phyloP scores from a whole-genome alignment of 2,888 invertebrate genomes.

The Prosapia bicincta region DNA sequence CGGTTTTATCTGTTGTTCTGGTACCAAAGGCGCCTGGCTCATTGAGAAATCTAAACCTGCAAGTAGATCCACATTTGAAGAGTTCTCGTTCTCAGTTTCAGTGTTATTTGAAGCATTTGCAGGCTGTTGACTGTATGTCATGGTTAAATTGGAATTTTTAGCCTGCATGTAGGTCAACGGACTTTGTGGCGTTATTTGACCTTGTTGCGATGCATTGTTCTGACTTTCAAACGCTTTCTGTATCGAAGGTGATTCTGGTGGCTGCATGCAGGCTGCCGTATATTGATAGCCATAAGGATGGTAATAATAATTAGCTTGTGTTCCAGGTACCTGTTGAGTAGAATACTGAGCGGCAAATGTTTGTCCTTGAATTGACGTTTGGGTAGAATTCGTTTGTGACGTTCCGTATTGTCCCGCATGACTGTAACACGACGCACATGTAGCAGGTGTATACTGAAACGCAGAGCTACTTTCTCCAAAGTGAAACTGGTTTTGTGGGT shows the following conservation, averaged over 20 bases:
- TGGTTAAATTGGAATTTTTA: conserved; percentile 13
- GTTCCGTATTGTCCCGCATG: conserved; percentile 51
- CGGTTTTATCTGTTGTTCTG: conserved; percentile 41
- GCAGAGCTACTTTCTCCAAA: conserved; percentile 18
- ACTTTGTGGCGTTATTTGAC: conserved; percentile 41
- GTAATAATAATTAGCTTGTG: conserved; percentile 45
- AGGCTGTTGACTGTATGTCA: conserved; percentile 21
- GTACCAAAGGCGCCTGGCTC: conserved; percentile 61
- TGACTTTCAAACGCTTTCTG: conserved; percentile 7
- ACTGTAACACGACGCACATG: conserved; percentile 46
- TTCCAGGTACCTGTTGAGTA: conserved; percentile 14
- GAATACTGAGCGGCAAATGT: conserved; percentile 37
- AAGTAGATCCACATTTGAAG: conserved; percentile 64
- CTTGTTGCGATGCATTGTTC: conserved; percentile 11
- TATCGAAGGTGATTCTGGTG: conserved; percentile 17
- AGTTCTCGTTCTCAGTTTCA: neutral
- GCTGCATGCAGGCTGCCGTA: conserved; percentile 8
- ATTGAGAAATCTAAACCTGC: conserved; percentile 73
- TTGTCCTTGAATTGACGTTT: conserved; percentile 42
- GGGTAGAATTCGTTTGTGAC: conserved; percentile 50
- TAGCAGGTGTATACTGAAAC: conserved; percentile 34
- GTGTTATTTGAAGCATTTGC: neutral
- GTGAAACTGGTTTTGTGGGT: neutral
- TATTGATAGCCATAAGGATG: conserved; percentile 51
- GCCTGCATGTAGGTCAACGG: conserved; percentile 46